Evolutionary conservation across 2,113 vertebrate species (phyloP).

Genomic region (Charina bottae): DNA sequence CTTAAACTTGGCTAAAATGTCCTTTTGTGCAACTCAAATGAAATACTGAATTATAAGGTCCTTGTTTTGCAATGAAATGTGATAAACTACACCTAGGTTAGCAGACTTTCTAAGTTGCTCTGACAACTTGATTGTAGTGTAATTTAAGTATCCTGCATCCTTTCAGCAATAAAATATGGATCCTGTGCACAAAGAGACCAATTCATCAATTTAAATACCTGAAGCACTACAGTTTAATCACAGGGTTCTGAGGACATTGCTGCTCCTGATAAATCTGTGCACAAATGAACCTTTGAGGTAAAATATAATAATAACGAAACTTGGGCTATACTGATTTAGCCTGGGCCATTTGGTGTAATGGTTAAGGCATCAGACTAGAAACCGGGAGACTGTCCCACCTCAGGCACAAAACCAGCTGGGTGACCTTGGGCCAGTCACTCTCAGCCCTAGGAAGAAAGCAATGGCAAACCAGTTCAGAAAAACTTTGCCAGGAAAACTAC

Average conservation of each 20-base stretch:
- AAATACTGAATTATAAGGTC: constrained; percentile 19
- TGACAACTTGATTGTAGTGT: constrained; percentile 17
- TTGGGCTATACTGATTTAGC: neutral
- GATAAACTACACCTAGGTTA: constrained; percentile 10
- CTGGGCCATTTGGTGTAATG: neutral
- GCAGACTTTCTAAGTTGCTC: constrained; percentile 14
- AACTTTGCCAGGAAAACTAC: too few species aligned
- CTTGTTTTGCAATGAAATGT: constrained; percentile 16
- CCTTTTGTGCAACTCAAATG: neutral
- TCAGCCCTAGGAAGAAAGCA: too few species aligned
- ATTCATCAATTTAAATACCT: neutral
- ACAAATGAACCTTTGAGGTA: neutral
- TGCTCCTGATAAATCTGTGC: neutral
- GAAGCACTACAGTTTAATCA: neutral
- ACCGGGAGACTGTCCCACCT: too few species aligned
- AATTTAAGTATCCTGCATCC: constrained; percentile 2
- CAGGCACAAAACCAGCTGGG: too few species aligned
- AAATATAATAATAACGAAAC: constrained; percentile 3
- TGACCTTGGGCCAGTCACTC: too few species aligned
- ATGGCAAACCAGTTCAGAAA: too few species aligned
- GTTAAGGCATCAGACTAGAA: too few species aligned
- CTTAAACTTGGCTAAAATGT: constrained; percentile 7
- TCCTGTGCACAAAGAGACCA: neutral
- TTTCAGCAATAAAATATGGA: constrained; percentile 24
- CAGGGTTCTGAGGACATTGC: neutral